phyloP scores from a whole-genome alignment of 2,113 vertebrate genomes.

The Miniopterus natalensis region DNA sequence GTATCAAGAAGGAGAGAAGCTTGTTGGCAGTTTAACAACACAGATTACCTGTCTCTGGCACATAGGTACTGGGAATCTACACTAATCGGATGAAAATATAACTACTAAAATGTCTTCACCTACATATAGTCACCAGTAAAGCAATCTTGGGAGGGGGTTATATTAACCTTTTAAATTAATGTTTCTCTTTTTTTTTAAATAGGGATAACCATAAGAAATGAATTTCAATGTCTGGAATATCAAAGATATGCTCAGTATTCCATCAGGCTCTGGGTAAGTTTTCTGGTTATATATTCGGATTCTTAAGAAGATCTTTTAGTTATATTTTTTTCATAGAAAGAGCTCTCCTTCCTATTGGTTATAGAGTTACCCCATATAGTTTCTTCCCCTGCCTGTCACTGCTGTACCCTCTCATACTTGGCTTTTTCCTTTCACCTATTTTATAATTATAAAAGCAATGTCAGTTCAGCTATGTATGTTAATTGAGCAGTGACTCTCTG shows the following conservation, averaged over 20 bases:
- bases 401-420: not conserved
- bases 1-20: not conserved
- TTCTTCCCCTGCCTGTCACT: not conserved
- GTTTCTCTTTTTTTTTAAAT: slow-evolving; percentile 70
- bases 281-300: slow-evolving; percentile 41
- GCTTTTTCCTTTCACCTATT: slow-evolving; percentile 14
- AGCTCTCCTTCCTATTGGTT: not conserved
- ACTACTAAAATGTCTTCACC: slow-evolving; percentile 10
- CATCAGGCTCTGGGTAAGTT: slow-evolving; percentile 89
- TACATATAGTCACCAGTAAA: slow-evolving; percentile 46
- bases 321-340: slow-evolving; percentile 36
- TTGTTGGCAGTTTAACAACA: not conserved
- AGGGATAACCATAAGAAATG: slow-evolving; percentile 86
- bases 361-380: not conserved
- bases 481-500: not conserved
- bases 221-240: slow-evolving; percentile 93
- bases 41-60: slow-evolving; percentile 3
- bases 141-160: slow-evolving; percentile 15
- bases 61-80: slow-evolving; percentile 37
- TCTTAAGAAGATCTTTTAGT: slow-evolving; percentile 37
- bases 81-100: not conserved
- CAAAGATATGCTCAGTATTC: slow-evolving; percentile 93
- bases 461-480: not conserved
- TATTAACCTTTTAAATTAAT: slow-evolving; percentile 53
- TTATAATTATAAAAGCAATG: slow-evolving; percentile 21